Conservation (phyloP, 1,140 invertebrate genomes). For the Medauroidea extradentata region DNA sequence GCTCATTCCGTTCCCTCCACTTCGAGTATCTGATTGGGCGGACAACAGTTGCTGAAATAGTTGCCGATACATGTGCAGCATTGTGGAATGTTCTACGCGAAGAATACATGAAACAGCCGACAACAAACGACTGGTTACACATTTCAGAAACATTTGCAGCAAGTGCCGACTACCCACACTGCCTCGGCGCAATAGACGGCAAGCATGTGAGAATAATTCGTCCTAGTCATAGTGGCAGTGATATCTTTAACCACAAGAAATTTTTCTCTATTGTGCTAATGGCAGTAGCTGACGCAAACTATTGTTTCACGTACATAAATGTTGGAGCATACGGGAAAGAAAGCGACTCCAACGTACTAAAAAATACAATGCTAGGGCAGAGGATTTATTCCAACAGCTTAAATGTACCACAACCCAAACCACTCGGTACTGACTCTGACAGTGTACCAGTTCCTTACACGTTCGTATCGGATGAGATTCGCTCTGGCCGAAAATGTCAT, state of each 20-base stretch:
- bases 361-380: background rate
- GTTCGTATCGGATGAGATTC: constrained; percentile 39
- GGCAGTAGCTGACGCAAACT: constrained; percentile 31
- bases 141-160: background rate
- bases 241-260: constrained; percentile 36
- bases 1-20: background rate
- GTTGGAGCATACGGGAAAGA: constrained; percentile 29
- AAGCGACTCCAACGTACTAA: constrained; percentile 26
- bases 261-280: constrained; percentile 33
- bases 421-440: background rate
- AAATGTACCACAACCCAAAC: background rate
- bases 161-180: constrained; percentile 31
- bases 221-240: constrained; percentile 23
- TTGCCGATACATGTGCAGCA: background rate
- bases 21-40: background rate
- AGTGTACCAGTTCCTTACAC: background rate
- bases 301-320: constrained; percentile 29
- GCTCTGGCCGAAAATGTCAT: constrained; percentile 40
- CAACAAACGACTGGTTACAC: background rate
- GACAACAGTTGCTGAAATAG: background rate
- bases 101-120: background rate
- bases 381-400: background rate
- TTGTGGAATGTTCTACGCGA: background rate
- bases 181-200: constrained; percentile 8
- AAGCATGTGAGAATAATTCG: constrained; percentile 34